A percentile compares a stretch with the other conserved stretches of the same genome.
phyloP scores from a whole-genome alignment of 2,888 invertebrate genomes.

The Diadegma fenestrale region DNA sequence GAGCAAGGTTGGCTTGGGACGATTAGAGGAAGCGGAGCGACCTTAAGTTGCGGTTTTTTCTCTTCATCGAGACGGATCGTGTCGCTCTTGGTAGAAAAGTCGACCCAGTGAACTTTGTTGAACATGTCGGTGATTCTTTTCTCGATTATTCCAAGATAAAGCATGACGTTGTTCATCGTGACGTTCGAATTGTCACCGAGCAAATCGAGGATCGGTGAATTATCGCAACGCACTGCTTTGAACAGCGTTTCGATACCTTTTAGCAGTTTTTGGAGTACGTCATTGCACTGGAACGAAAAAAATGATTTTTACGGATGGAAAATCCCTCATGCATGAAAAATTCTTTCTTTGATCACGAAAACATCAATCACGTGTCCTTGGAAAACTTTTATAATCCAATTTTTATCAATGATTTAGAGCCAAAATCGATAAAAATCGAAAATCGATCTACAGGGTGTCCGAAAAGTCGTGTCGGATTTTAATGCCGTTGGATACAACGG shows the following conservation, averaged over 20 bases:
- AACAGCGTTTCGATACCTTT: slow-evolving; percentile 85
- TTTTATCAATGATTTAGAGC: not conserved
- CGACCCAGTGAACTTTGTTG: slow-evolving; percentile 85
- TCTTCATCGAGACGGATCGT: slow-evolving; percentile 80
- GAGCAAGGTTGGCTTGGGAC: slow-evolving; percentile 86
- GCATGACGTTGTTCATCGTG: slow-evolving; percentile 91
- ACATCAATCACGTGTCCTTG: not conserved
- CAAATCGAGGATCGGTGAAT: slow-evolving; percentile 90
- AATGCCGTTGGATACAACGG: not conserved
- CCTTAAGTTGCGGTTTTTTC: slow-evolving; percentile 79
- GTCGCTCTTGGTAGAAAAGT: slow-evolving; percentile 79
- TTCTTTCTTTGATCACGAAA: not conserved
- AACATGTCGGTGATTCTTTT: slow-evolving; percentile 90
- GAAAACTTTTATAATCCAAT: not conserved
- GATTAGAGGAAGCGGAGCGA: slow-evolving; percentile 82
- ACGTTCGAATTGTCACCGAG: slow-evolving; percentile 91
- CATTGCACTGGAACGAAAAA: slow-evolving; percentile 77
- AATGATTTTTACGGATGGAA: too few relatives aligned
- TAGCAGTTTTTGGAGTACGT: slow-evolving; percentile 83
- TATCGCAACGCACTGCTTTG: slow-evolving; percentile 90
- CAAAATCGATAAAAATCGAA: not conserved
- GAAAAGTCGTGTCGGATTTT: not conserved
- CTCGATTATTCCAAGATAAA: slow-evolving; percentile 93
- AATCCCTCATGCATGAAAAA: too few relatives aligned
- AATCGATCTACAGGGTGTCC: not conserved